phyloP scores from a whole-genome alignment of 2,113 vertebrate species.

The Hydrolagus affinis region DNA sequence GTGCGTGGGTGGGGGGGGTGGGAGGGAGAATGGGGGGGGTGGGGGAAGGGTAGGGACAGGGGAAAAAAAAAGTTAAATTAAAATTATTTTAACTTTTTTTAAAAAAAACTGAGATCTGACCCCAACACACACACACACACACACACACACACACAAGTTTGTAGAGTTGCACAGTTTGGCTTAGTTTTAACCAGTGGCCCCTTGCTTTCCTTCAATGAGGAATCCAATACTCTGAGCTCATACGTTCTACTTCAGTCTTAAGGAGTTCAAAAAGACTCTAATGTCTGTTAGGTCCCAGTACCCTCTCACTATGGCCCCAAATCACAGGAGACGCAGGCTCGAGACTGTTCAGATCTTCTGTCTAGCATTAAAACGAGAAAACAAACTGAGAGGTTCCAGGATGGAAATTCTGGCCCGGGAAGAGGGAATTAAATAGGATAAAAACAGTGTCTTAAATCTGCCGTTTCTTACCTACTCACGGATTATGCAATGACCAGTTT shows the following conservation, averaged over 20 bases:
- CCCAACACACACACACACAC: not conserved
- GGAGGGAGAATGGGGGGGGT: too few species aligned
- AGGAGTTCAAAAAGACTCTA: constrained; percentile 31
- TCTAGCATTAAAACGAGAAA: constrained; percentile 24
- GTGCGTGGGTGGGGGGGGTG: too few species aligned
- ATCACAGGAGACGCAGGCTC: constrained; percentile 27
- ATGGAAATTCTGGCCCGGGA: not conserved
- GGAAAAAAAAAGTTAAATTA: too few species aligned
- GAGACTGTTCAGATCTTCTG: constrained; percentile 27
- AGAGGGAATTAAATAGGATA: constrained; percentile 27
- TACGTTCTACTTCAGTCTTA: constrained; percentile 29
- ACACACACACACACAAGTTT: not conserved
- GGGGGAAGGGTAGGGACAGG: too few species aligned
- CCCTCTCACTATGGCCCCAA: constrained; percentile 25
- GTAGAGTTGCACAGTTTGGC: constrained; percentile 21
- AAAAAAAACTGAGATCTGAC: too few species aligned
- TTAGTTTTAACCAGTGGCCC: constrained; percentile 26
- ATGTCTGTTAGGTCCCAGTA: constrained; percentile 29
- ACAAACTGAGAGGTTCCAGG: constrained; percentile 25
- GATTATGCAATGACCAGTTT: not conserved
- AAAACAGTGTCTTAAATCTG: constrained; percentile 25
- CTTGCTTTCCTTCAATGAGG: constrained; percentile 31
- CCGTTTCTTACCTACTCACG: constrained; percentile 23
- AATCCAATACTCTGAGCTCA: constrained; percentile 32
- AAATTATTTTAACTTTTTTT: too few species aligned